A percentile compares a stretch with the other conserved stretches of the same genome.
Evolutionary conservation across 1,140 invertebrate genomes (phyloP).

Genomic region (Zaprionus taronus): DNA sequence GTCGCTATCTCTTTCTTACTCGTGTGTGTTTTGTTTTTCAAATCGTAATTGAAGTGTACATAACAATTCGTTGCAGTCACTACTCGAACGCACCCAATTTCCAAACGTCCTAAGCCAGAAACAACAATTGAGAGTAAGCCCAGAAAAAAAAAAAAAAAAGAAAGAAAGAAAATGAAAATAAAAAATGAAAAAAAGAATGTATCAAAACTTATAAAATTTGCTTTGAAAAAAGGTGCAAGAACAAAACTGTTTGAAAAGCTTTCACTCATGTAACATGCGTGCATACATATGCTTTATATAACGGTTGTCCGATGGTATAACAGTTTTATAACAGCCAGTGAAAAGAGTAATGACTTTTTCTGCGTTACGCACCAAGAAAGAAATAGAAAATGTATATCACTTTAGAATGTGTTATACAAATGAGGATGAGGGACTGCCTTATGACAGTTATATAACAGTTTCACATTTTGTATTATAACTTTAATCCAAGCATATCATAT

Average conservation of each 20-base stretch:
- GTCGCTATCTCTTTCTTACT: conserved; percentile 11
- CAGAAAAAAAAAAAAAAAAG: conserved; percentile 41
- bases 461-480: background rate
- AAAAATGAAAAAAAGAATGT: background rate
- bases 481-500: background rate
- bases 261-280: conserved; percentile 1
- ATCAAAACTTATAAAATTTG: conserved; percentile 10
- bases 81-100: conserved; percentile 94
- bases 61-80: conserved; percentile 90
- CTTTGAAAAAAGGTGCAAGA: conserved; percentile 14
- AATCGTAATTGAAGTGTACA: conserved; percentile 71
- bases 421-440: too few relatives aligned
- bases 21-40: conserved; percentile 26
- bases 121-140: conserved; percentile 96
- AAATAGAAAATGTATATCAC: too few relatives aligned
- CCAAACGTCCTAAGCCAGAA: conserved; percentile 92
- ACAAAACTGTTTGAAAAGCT: conserved; percentile 11
- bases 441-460: background rate
- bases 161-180: background rate
- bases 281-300: conserved; percentile 16
- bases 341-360: background rate
- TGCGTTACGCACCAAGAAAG: too few relatives aligned
- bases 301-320: conserved; percentile 12
- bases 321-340: conserved; percentile 6
- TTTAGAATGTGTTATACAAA: too few relatives aligned